phyloP scores from a whole-genome alignment of 2,113 vertebrate species.

The Prietella phreatophila region DNA sequence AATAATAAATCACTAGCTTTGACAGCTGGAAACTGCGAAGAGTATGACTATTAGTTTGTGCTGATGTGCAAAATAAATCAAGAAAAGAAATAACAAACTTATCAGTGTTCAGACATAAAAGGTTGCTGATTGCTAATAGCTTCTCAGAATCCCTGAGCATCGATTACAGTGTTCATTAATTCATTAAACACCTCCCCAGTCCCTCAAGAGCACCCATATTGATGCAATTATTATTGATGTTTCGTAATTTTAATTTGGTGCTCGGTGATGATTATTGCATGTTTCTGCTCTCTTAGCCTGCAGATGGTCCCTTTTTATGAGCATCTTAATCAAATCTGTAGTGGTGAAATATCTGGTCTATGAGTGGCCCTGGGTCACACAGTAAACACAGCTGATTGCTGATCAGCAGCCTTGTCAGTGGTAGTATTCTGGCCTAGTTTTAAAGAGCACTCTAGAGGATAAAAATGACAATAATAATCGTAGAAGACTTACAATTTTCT shows the following conservation, averaged over 20 bases:
- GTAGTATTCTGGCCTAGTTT: constrained; percentile 27
- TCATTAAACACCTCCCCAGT: constrained; percentile 36
- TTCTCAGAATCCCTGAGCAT: constrained; percentile 46
- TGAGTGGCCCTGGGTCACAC: constrained; percentile 48
- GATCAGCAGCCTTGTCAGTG: constrained; percentile 43
- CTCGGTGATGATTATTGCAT: constrained; percentile 40
- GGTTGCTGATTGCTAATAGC: constrained; percentile 45
- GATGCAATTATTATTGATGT: constrained; percentile 42
- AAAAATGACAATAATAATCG: constrained; percentile 48
- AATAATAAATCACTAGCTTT: background rate
- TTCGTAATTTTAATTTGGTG: constrained; percentile 28
- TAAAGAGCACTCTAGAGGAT: constrained; percentile 30
- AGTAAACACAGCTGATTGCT: constrained; percentile 53
- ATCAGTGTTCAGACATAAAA: constrained; percentile 44
- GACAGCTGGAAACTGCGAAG: background rate
- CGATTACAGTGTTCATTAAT: constrained; percentile 51
- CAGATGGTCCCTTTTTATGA: constrained; percentile 42
- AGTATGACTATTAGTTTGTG: background rate
- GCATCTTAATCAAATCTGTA: constrained; percentile 41
- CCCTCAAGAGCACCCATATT: constrained; percentile 26
- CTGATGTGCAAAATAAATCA: constrained; percentile 7
- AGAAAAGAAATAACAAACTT: constrained; percentile 39
- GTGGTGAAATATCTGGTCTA: constrained; percentile 33
- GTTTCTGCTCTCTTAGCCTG: constrained; percentile 33
- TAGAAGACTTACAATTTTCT: constrained; percentile 32